Conservation (phyloP, 2,113 vertebrate species). For the Misgurnus mizolepis region DNA sequence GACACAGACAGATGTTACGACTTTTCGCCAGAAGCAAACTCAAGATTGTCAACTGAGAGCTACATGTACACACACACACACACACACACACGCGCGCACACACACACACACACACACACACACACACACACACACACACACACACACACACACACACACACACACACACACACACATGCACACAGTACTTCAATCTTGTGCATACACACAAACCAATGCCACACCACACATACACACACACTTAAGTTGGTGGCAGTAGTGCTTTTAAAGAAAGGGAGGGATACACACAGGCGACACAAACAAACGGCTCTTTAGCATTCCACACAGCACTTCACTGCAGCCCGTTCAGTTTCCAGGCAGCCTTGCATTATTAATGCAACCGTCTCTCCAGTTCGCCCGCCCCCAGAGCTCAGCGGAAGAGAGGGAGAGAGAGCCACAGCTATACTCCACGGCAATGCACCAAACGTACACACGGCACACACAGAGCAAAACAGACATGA, state of each 20-base stretch:
- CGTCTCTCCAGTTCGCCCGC: conserved; percentile 61
- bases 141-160: conserved; percentile 23
- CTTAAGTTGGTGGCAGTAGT: conserved; percentile 49
- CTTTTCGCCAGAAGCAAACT: conserved; percentile 17
- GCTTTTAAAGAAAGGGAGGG: conserved; percentile 41
- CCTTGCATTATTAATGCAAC: conserved; percentile 80
- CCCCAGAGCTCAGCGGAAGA: conserved; percentile 41
- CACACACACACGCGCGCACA: conserved; percentile 4
- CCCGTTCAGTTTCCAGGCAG: conserved; percentile 77
- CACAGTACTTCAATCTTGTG: neutral
- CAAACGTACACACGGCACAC: neutral
- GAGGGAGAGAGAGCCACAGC: conserved; percentile 15
- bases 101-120: conserved; percentile 3
- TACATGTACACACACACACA: conserved; percentile 19
- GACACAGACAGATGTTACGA: conserved; percentile 18
- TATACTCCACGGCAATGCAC: conserved; percentile 27
- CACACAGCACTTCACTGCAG: conserved; percentile 77
- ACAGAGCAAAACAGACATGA: conserved; percentile 17
- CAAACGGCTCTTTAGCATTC: conserved; percentile 81
- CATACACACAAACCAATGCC: no score
- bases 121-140: conserved; percentile 9
- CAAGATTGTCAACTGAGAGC: conserved; percentile 29
- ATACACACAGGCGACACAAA: conserved; percentile 65
- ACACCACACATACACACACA: conserved; percentile 1
- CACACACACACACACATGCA: conserved; percentile 10